Conservation (phyloP, 2,888 invertebrate species). For the Melieria omissa region DNA sequence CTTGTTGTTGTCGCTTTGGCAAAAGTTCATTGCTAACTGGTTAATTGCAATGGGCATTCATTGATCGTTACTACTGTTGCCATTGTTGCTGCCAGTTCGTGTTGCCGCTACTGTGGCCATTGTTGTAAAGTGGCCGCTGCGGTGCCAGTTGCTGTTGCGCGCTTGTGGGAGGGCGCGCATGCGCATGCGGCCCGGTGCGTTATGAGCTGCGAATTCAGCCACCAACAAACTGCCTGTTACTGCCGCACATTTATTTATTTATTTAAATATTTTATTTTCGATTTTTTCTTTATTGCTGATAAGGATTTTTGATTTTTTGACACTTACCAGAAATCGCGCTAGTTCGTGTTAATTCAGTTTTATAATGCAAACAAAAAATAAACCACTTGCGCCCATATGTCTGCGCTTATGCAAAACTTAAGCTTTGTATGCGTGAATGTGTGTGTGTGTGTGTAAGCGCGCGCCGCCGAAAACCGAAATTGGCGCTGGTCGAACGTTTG, state of each 20-base stretch:
- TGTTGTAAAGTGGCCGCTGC: neutral
- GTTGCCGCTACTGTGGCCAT: neutral
- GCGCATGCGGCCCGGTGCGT: constrained; percentile 11
- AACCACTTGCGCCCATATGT: too few species aligned
- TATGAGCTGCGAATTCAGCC: constrained; percentile 18
- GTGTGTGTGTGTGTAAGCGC: neutral
- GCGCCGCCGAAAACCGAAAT: neutral
- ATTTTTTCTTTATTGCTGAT: too few species aligned
- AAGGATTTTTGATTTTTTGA: too few species aligned
- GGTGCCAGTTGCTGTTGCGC: constrained; percentile 18
- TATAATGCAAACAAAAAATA: too few species aligned
- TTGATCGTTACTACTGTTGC: constrained; percentile 2
- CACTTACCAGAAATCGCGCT: too few species aligned
- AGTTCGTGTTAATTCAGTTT: too few species aligned
- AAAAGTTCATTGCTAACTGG: constrained; percentile 35
- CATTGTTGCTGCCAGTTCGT: constrained; percentile 6
- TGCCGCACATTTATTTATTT: neutral
- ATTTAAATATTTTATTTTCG: too few species aligned
- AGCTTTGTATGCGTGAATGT: neutral
- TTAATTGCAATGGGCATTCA: constrained; percentile 16
- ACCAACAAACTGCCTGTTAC: neutral
- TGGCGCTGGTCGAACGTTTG: too few species aligned
- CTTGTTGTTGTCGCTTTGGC: neutral
- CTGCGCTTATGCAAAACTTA: too few species aligned
- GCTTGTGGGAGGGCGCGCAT: neutral